Percentiles rank a stretch among this genome's conserved stretches.
phyloP scores from a whole-genome alignment of 1,140 invertebrate genomes.

The Eulimnadia texana region DNA sequence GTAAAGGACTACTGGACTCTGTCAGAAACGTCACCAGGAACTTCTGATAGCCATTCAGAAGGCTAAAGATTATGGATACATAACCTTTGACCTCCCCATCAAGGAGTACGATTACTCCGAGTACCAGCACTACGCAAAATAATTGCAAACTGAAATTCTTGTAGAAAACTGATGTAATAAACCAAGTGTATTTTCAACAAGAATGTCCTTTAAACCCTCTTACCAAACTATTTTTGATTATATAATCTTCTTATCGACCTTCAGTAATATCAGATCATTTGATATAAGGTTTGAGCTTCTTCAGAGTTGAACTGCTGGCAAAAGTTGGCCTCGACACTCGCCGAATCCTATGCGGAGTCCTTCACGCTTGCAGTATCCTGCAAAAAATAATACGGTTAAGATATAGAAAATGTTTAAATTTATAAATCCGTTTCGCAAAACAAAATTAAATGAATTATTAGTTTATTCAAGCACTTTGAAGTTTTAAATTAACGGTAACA shows the following conservation, averaged over 20 bases:
- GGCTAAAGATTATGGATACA: constrained; percentile 60
- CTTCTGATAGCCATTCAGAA: constrained; percentile 55
- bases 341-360: constrained; percentile 81
- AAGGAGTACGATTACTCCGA: constrained; percentile 65
- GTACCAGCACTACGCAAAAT: constrained; percentile 33
- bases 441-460: too few species aligned
- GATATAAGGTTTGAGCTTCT: too few species aligned
- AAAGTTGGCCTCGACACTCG: constrained; percentile 64
- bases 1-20: constrained; percentile 60
- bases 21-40: constrained; percentile 57
- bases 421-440: too few species aligned
- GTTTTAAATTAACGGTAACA: too few species aligned
- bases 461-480: too few species aligned
- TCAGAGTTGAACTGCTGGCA: constrained; percentile 44
- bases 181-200: background rate
- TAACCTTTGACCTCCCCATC: constrained; percentile 66
- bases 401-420: too few species aligned
- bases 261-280: too few species aligned
- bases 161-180: too few species aligned
- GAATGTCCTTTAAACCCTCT: background rate
- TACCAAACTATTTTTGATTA: background rate
- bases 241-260: too few species aligned
- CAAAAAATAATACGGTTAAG: too few species aligned
- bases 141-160: too few species aligned
- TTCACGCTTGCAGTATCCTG: constrained; percentile 66